These are phyloP conservation scores for Lycocerus yunnanus DNA, from an alignment of 2,888 invertebrate genomes.

Conservation along the genomic window DNA sequence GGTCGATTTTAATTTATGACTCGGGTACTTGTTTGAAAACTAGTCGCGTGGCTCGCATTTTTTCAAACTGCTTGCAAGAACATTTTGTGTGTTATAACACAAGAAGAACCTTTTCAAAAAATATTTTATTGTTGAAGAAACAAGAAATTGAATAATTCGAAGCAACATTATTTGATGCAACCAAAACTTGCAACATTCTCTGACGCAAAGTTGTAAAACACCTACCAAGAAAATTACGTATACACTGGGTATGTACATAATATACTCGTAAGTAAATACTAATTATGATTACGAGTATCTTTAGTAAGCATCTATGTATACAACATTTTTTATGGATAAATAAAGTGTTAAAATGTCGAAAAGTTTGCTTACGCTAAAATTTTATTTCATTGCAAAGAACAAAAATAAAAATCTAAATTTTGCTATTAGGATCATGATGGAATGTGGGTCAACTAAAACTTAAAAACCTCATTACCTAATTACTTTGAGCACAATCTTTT, in stretches of 20 bases:
- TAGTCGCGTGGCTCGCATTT: not conserved
- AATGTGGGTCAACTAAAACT: not conserved
- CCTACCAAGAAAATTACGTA: conserved; percentile 27
- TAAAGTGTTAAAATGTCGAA: not conserved
- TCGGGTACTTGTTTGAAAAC: not conserved
- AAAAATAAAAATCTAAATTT: not conserved
- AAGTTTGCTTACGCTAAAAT: not conserved
- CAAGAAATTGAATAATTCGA: conserved; percentile 45
- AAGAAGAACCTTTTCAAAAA: not conserved
- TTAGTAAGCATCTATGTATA: not conserved
- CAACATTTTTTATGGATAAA: not conserved
- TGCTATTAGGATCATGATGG: not conserved
- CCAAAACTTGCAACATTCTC: conserved; percentile 31
- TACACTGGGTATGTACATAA: no score
- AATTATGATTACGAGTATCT: not conserved
- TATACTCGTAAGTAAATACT: not conserved
- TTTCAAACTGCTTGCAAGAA: not conserved
- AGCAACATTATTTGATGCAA: conserved; percentile 43
- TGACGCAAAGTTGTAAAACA: conserved; percentile 34
- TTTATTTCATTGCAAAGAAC: not conserved
- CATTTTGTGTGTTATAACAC: not conserved
- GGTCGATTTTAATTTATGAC: not conserved
- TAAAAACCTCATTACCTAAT: not conserved
- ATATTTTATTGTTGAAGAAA: conserved; percentile 34
- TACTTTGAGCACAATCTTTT: not conserved